A percentile compares a stretch with the other conserved stretches of the same genome.
These are phyloP conservation scores for Dastarcus helophoroides DNA, from an alignment of 2,888 invertebrate genomes.

Conservation along the genomic window DNA sequence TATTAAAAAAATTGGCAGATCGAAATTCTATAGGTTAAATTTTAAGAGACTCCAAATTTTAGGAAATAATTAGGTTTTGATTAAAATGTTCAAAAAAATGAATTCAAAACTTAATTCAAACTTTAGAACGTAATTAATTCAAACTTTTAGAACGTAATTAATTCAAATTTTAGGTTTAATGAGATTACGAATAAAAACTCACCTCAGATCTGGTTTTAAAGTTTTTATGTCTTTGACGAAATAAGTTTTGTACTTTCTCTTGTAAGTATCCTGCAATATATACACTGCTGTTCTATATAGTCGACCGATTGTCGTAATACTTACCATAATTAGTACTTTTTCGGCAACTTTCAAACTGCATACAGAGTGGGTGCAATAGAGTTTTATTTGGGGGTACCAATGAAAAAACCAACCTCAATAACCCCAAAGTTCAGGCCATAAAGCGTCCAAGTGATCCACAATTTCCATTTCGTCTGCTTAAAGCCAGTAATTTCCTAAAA, in stretches of 20 bases:
- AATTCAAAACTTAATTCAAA: too few species aligned
- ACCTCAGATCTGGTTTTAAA: constrained; percentile 12
- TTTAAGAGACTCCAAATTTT: too few species aligned
- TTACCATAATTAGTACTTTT: constrained; percentile 14
- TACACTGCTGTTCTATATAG: constrained; percentile 1
- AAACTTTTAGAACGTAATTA: too few species aligned
- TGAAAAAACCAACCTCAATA: constrained; percentile 8
- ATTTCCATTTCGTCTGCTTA: constrained; percentile 40
- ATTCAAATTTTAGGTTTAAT: too few species aligned
- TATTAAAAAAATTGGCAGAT: too few species aligned
- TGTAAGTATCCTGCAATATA: constrained; percentile 56
- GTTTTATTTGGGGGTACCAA: constrained; percentile 10
- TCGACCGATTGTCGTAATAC: constrained; percentile 1
- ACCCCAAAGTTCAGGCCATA: constrained; percentile 8
- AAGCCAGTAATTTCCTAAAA: constrained; percentile 59
- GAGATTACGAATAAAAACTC: not conserved
- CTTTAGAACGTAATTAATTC: too few species aligned
- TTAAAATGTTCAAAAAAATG: too few species aligned
- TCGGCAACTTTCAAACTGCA: constrained; percentile 8
- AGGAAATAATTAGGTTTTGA: too few species aligned
- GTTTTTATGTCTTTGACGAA: constrained; percentile 51
- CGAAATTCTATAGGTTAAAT: too few species aligned
- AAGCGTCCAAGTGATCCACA: constrained; percentile 7
- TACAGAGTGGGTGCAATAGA: constrained; percentile 7
- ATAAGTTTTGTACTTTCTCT: constrained; percentile 58